phyloP scores from a whole-genome alignment of 2,888 invertebrate genomes.

The Lasioglossum calceatum region DNA sequence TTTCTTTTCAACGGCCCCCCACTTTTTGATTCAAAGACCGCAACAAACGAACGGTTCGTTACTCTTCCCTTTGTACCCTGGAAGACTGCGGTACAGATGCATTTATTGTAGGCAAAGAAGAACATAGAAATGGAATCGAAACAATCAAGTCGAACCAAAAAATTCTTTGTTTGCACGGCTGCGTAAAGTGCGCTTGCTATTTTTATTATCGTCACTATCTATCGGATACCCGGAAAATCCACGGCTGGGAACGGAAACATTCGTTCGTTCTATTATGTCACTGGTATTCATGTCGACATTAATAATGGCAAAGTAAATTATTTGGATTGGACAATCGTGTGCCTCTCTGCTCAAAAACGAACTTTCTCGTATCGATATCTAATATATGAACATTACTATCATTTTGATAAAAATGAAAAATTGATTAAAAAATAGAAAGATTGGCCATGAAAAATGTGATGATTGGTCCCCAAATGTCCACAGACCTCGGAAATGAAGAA shows the following conservation, averaged over 20 bases:
- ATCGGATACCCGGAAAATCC: constrained; percentile 61
- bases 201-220: constrained; percentile 25
- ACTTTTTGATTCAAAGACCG: constrained; percentile 74
- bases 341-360: too few species aligned
- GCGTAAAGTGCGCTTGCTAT: constrained; percentile 36
- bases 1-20: neutral
- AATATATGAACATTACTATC: too few species aligned
- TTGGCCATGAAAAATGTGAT: too few species aligned
- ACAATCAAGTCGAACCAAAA: constrained; percentile 47
- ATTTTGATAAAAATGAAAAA: too few species aligned
- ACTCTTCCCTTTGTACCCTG: constrained; percentile 74
- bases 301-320: too few species aligned
- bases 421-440: too few species aligned
- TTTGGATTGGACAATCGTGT: too few species aligned
- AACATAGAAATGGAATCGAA: constrained; percentile 21
- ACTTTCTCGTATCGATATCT: too few species aligned
- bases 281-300: neutral
- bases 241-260: constrained; percentile 33
- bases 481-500: too few species aligned
- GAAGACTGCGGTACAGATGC: constrained; percentile 77
- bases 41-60: constrained; percentile 68
- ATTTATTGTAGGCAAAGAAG: constrained; percentile 17
- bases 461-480: too few species aligned
- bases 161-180: constrained; percentile 15
- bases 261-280: neutral